phyloP scores from a whole-genome alignment of 2,113 vertebrate species.

The Australoheros scitulus region DNA sequence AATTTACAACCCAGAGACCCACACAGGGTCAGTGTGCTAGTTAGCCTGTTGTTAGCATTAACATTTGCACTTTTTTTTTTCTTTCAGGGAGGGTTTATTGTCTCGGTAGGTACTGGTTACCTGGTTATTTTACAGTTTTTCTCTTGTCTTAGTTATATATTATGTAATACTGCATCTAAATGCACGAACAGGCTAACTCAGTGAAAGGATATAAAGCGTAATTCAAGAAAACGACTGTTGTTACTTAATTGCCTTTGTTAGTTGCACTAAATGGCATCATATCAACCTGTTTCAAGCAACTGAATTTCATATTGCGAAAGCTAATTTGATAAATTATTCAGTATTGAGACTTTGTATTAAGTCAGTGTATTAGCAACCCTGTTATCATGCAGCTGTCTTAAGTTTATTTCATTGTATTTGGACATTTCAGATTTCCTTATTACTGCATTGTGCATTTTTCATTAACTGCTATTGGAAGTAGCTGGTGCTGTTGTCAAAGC shows the following conservation, averaged over 20 bases:
- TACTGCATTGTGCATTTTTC: conserved; percentile 5
- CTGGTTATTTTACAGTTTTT: background rate
- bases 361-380: background rate
- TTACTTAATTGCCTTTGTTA: conserved; percentile 12
- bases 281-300: background rate
- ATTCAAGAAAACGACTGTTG: conserved; percentile 12
- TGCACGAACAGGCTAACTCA: conserved; percentile 24
- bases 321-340: background rate
- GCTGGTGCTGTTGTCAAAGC: conserved; percentile 41
- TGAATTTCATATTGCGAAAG: background rate
- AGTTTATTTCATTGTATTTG: background rate
- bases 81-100: conserved; percentile 49
- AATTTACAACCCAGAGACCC: conserved; percentile 31
- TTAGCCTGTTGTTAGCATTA: conserved; percentile 73
- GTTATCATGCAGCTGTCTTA: conserved; percentile 52
- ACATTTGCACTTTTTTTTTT: conserved; percentile 66
- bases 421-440: conserved; percentile 27
- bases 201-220: conserved; percentile 13
- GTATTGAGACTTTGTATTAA: background rate
- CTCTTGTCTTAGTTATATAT: background rate
- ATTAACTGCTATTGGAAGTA: conserved; percentile 14
- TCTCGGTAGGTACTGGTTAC: conserved; percentile 15
- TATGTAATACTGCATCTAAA: background rate
- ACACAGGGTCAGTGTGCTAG: conserved; percentile 35
- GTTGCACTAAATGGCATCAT: conserved; percentile 18